phyloP scores from a whole-genome alignment of 2,797 vertebrate genomes.

The Sebastes flavidus region DNA sequence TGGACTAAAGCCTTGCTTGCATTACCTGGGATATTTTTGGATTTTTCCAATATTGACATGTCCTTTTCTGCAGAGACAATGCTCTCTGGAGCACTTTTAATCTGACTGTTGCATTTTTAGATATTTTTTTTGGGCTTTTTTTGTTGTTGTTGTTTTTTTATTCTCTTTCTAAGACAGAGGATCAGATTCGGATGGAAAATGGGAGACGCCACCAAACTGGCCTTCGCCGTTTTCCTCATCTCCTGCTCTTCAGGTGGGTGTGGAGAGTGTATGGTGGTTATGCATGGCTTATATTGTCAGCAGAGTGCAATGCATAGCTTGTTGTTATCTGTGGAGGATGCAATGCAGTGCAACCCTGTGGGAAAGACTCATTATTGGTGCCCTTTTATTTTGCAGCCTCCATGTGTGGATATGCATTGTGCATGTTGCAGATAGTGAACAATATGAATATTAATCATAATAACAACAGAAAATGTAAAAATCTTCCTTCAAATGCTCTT shows the following conservation, averaged over 20 bases:
- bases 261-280: constrained; percentile 3
- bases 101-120: constrained; percentile 23
- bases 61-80: constrained; percentile 53
- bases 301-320: constrained; percentile 23
- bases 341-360: constrained; percentile 21
- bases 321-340: constrained; percentile 31
- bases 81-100: constrained; percentile 50
- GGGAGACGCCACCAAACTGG: constrained; percentile 98
- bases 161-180: constrained; percentile 59
- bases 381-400: background rate
- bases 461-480: background rate
- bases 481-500: background rate
- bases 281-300: constrained; percentile 22
- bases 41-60: constrained; percentile 50
- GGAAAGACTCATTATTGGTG: too few relatives aligned
- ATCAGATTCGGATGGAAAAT: constrained; percentile 87
- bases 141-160: constrained; percentile 2
- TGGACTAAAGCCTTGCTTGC: constrained; percentile 26
- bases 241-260: constrained; percentile 98
- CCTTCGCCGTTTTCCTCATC: constrained; percentile 97
- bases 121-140: background rate
- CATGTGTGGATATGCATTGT: background rate
- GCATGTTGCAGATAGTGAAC: background rate
- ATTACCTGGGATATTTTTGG: constrained; percentile 63
- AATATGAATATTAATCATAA: background rate